phyloP scores from a whole-genome alignment of 2,797 vertebrate genomes.

The Erithacus rubecula region DNA sequence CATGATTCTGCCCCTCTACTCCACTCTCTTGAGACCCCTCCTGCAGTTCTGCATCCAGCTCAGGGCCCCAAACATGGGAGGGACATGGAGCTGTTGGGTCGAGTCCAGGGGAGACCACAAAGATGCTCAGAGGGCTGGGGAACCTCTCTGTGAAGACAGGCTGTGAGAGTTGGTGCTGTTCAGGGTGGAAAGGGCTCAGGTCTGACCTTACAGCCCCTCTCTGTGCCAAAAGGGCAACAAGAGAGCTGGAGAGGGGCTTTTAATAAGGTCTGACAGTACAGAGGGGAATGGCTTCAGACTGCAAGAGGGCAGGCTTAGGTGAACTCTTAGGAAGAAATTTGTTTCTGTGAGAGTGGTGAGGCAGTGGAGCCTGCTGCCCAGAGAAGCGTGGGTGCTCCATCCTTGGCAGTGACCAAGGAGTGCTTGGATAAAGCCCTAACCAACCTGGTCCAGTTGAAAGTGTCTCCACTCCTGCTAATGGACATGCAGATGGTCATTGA shows the following conservation, averaged over 20 bases:
- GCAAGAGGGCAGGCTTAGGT: not conserved
- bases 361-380: not conserved
- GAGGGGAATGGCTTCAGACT: not conserved
- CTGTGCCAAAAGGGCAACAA: not conserved
- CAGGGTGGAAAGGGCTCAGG: not conserved
- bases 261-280: not conserved
- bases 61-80: not conserved
- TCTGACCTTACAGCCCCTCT: not conserved
- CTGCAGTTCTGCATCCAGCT: not conserved
- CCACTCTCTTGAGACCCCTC: not conserved
- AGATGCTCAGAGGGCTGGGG: not conserved
- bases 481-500: not conserved
- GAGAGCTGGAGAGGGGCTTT: not conserved
- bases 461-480: not conserved
- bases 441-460: not conserved
- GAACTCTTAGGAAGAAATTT: too few relatives aligned
- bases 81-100: not conserved
- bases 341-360: not conserved
- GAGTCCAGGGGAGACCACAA: not conserved
- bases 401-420: not conserved
- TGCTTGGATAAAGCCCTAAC: not conserved
- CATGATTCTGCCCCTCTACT: accelerated
- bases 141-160: not conserved
- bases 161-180: not conserved
- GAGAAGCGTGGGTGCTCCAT: not conserved